Conservation (phyloP, 2,797 vertebrate species). For the Gymnoscopelus microlampas region DNA sequence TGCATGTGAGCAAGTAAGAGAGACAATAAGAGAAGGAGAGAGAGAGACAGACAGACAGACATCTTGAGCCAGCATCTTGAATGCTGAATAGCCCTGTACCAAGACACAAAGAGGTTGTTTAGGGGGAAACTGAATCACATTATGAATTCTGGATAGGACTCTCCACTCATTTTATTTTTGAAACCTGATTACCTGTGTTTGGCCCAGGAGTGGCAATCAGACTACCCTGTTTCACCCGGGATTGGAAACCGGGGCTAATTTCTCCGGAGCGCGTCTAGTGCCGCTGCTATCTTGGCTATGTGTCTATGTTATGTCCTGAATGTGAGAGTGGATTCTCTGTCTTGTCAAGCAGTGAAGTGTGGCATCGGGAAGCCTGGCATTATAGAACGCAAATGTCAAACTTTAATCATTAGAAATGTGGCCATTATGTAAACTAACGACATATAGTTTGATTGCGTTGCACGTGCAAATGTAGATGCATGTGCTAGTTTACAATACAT, state of each 20-base stretch:
- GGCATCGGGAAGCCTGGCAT: constrained; percentile 13
- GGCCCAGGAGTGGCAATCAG: not conserved
- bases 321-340: constrained; percentile 31
- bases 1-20: not conserved
- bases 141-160: too few relatives aligned
- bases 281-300: constrained; percentile 27
- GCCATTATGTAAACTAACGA: too few relatives aligned
- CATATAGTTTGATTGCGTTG: too few relatives aligned
- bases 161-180: not conserved
- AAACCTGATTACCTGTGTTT: not conserved
- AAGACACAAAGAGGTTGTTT: too few relatives aligned
- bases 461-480: too few relatives aligned
- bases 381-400: too few relatives aligned
- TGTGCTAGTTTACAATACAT: too few relatives aligned
- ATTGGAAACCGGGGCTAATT: not conserved
- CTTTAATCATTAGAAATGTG: too few relatives aligned
- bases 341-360: constrained; percentile 8
- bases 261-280: constrained; percentile 11
- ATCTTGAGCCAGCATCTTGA: too few relatives aligned
- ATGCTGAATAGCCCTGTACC: too few relatives aligned
- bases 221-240: not conserved
- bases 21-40: not conserved
- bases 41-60: not conserved
- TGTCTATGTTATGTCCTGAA: constrained; percentile 41
- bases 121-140: too few relatives aligned